These are phyloP conservation scores for Zaprionus tsacasi DNA, from an alignment of 1,140 invertebrate genomes.

Conservation along the genomic window DNA sequence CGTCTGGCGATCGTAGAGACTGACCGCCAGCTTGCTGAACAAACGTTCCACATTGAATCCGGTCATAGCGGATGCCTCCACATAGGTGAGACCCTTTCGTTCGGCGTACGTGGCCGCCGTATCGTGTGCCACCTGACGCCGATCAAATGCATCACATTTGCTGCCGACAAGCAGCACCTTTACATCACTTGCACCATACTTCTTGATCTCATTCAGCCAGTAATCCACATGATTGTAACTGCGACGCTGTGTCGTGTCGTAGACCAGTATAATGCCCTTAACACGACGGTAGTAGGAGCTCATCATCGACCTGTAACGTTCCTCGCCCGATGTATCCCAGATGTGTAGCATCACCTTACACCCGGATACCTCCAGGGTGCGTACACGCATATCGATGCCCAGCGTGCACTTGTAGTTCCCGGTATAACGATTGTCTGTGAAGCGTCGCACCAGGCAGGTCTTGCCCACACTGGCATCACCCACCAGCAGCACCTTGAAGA, in stretches of 20 bases:
- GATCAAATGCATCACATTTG: conserved; percentile 40
- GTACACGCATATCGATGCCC: conserved; percentile 36
- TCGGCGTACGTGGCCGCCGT: conserved; percentile 21
- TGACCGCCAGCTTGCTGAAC: conserved; percentile 26
- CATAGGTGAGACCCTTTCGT: conserved; percentile 4
- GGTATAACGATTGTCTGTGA: conserved; percentile 13
- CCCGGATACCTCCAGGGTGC: conserved; percentile 34
- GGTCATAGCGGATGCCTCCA: conserved; percentile 47
- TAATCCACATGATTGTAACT: conserved; percentile 19
- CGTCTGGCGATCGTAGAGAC: conserved; percentile 9
- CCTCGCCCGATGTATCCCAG: conserved; percentile 56
- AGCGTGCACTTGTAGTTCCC: conserved; percentile 22
- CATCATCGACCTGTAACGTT: conserved; percentile 40
- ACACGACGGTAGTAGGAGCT: conserved; percentile 28
- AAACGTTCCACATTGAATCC: conserved; percentile 41
- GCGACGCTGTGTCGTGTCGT: conserved; percentile 28
- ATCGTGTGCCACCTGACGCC: conserved; percentile 34
- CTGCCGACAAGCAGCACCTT: conserved; percentile 47
- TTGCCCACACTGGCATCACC: conserved; percentile 57
- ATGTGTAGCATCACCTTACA: conserved; percentile 29
- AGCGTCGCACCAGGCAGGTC: conserved; percentile 40
- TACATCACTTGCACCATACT: not conserved
- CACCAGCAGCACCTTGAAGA: conserved; percentile 50
- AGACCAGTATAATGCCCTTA: conserved; percentile 52
- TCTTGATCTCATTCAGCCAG: conserved; percentile 45